These are phyloP conservation scores for Ichneumoninae sp. DNA, from an alignment of 2,888 invertebrate genomes.

Conservation along the genomic window DNA sequence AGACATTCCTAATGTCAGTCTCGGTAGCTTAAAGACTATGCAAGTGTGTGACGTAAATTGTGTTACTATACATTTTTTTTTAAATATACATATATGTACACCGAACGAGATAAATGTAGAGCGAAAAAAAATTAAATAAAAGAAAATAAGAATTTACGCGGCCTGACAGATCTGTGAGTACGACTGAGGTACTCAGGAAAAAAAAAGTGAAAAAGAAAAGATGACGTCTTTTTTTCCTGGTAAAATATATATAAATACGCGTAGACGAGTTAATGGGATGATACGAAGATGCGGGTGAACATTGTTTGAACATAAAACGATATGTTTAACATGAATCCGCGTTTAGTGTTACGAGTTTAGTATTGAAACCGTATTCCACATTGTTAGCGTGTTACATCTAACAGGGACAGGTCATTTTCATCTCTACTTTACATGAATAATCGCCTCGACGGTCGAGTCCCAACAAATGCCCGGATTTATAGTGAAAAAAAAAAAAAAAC, in stretches of 20 bases:
- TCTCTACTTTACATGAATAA: conserved; percentile 38
- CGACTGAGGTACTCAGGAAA: conserved; percentile 22
- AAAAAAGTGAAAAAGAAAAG: not conserved
- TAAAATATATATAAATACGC: conserved; percentile 23
- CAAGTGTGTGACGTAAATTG: conserved; percentile 2
- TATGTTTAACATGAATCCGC: conserved; percentile 72
- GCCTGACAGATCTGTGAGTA: conserved; percentile 20
- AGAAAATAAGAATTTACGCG: conserved; percentile 33
- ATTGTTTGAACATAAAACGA: conserved; percentile 74
- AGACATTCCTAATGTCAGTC: conserved; percentile 81
- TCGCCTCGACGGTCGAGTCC: conserved; percentile 6
- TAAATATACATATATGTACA: conserved; percentile 19
- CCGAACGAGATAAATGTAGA: conserved; percentile 37
- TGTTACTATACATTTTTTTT: conserved; percentile 10
- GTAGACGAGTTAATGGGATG: conserved; percentile 56
- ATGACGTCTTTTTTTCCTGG: conserved; percentile 17
- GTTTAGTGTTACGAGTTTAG: conserved; percentile 47
- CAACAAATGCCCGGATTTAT: conserved; percentile 8
- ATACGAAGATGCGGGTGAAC: conserved; percentile 42
- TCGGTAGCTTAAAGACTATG: conserved; percentile 75
- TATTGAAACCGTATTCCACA: conserved; percentile 75
- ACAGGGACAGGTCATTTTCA: conserved; percentile 76
- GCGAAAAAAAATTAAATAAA: not conserved
- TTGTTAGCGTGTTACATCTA: conserved; percentile 78
- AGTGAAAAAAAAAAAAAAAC: not conserved